phyloP scores from a whole-genome alignment of 2,888 invertebrate genomes.

The Drosophila mimetica region DNA sequence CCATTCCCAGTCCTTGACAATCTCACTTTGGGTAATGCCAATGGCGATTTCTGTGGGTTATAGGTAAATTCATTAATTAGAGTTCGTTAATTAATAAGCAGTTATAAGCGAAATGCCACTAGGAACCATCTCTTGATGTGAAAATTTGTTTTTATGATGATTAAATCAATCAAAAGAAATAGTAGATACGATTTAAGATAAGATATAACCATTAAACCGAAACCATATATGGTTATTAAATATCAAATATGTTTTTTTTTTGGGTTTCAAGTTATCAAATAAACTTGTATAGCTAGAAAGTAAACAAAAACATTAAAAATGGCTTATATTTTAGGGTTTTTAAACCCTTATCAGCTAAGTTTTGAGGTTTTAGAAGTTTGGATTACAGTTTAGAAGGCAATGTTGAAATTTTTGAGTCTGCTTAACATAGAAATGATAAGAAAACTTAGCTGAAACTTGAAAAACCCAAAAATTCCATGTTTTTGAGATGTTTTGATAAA shows the following conservation, averaged over 20 bases:
- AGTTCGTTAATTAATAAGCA: too few species aligned
- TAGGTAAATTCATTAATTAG: not conserved
- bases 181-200: not conserved
- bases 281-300: too few species aligned
- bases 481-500: not conserved
- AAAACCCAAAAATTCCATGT: not conserved
- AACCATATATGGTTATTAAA: not conserved
- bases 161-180: not conserved
- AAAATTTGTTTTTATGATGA: too few species aligned
- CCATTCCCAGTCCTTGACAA: conserved; percentile 97
- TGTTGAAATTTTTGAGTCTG: not conserved
- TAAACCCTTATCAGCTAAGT: too few species aligned
- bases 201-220: not conserved
- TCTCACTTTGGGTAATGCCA: conserved; percentile 94
- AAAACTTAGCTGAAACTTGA: not conserved
- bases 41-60: conserved; percentile 91
- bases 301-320: too few species aligned
- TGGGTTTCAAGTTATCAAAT: too few species aligned
- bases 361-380: not conserved
- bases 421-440: not conserved
- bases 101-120: too few species aligned
- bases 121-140: too few species aligned
- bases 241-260: not conserved
- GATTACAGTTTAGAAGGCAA: not conserved
- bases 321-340: too few species aligned